Base-by-base conservation (phyloP, 2,888 invertebrate species). In the Tipula vernalis region DNA sequence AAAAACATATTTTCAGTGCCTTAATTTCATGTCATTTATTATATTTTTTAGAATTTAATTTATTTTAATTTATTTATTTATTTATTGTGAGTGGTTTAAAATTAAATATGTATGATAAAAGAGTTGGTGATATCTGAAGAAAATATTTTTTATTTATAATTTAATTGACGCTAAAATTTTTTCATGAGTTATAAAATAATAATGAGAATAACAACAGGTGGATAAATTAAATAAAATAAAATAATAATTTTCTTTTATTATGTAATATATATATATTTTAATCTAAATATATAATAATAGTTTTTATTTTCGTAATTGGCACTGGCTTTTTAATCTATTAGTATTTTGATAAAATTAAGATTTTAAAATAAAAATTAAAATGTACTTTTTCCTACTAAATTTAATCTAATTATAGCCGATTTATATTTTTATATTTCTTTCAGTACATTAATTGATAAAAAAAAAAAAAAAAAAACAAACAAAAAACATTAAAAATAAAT, bases 31-130 rank as follows among this genome's bases (percentile, higher is more conserved):
- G 71, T 71, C 28, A 71, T 71, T 71, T 28, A 71, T 71, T 18
- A 71, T 28, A 28, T 28, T 28, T 57, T 57, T 71, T 18, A 71
- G 4, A 28, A 71, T 71, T 71, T 71, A 10, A 71, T 71, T 71
- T 71, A 71, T 71, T 71, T 71, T 71, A 71, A 71, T 71, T 71
- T 71, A 71, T 71, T 71, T 71, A 71, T 71, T 71, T 71, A 71
- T 71, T 15, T 18, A 57, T 57, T 57, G 18, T 71, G 51, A 15
- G 51, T 57, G 51, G 71, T 71, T 71, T n/a, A 10, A 71, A 71
- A 71, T 71, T 71, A 71, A 39, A 71, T 28, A 28, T 10, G 18
- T 71, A 71, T 71, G 71, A 28, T 71, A 28, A 12, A 28, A 71
- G 15, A 51, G 51, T 15, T n/a, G 51, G 71, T 71, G 71, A 71